Evolutionary conservation across 2,888 invertebrate genomes (phyloP), one percentile per base, ranked within the genome.

Genomic region (Agrotis exclamationis): DNA sequence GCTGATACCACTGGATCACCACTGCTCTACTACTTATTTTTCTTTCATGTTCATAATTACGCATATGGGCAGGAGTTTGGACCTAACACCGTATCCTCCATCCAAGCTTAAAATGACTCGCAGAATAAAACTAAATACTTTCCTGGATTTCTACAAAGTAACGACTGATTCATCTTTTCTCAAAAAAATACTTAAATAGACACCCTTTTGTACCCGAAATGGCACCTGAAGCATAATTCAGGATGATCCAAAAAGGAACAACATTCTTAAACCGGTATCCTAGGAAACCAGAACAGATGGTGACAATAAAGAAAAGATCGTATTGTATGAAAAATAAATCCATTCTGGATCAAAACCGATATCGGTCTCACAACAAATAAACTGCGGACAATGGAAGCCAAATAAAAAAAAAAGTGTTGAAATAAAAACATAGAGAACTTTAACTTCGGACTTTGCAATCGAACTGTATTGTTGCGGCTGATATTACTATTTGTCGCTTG

Each of bases 311-410:
- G 64, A 59, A 73, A 74, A 77, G 65, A 79, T 79, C 60, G 71
- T 45, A 75, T 72, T 80, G 74, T 84, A 78, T 82, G 78, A 81
- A 84, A 84, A 77, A 85, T 85, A 85, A 80, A 84, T 80, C 79
- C 79, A 77, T 83, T 85, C 73, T 47, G 67, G 78, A 81, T 80
- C 74, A 84, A 84, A 79, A 70, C 77, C 79, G 75, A 73, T 81
- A 83, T 72, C 70, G 53, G 63, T 59, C 74, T 70, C 85, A 70
- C 85, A 76, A 86, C 78, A 83, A 86, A 86, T 85, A 85, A 74
- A 83, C 39, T 50, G 48, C 58, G 70, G 68, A 86, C 86, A 86
- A 86, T 82, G 71, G 79, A 58, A 45, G 57, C 47, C 48, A 48
- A 77, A 83, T 69, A 33, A 39, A 72, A 76, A 77, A 28, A 80